phyloP scores from a whole-genome alignment of 1,140 invertebrate genomes.

The Pseudoatta argentina region DNA sequence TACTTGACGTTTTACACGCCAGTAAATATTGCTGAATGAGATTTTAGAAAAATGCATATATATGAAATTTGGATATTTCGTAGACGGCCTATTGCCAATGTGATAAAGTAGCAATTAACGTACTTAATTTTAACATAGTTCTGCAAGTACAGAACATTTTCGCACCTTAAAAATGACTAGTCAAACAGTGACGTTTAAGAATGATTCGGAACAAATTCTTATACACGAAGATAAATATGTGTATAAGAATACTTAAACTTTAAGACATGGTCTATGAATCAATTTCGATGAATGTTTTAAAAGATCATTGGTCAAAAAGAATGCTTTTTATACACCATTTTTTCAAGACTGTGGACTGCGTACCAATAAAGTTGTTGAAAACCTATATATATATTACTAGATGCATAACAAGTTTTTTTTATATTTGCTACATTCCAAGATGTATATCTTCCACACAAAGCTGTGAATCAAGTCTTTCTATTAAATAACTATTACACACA shows the following conservation, averaged over 20 bases:
- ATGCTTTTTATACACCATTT: constrained; percentile 72
- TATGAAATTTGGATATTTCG: constrained; percentile 69
- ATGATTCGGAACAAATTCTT: constrained; percentile 36
- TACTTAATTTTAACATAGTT: constrained; percentile 76
- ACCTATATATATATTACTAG: constrained; percentile 13
- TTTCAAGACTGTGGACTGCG: constrained; percentile 71
- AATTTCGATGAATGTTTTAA: constrained; percentile 69
- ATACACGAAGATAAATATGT: constrained; percentile 36
- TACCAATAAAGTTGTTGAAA: constrained; percentile 60
- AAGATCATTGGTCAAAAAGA: constrained; percentile 51
- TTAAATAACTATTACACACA: constrained; percentile 49
- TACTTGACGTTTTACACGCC: constrained; percentile 67
- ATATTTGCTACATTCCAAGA: constrained; percentile 68
- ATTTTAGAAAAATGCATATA: constrained; percentile 45
- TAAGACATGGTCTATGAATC: constrained; percentile 48
- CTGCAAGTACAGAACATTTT: constrained; percentile 53
- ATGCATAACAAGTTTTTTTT: constrained; percentile 55
- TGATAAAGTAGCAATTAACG: constrained; percentile 76
- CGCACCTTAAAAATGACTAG: constrained; percentile 66
- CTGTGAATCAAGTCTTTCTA: constrained; percentile 70
- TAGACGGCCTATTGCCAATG: constrained; percentile 71
- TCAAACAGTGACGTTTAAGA: constrained; percentile 60
- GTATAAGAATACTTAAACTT: constrained; percentile 41
- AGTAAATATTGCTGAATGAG: constrained; percentile 55
- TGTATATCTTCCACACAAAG: constrained; percentile 64